Conservation (phyloP, 2,113 vertebrate genomes). For the Rallus limicola region DNA sequence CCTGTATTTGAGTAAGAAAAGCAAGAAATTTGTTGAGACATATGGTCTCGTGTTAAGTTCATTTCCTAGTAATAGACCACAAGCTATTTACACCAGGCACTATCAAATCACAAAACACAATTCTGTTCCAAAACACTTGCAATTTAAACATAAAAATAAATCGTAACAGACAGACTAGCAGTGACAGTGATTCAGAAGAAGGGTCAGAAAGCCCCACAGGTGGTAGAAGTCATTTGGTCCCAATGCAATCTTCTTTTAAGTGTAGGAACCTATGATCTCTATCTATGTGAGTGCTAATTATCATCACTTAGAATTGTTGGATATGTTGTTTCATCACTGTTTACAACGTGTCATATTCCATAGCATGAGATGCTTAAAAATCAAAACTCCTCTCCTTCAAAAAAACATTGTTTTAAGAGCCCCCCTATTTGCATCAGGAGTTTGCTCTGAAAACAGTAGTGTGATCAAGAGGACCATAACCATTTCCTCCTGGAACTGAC, state of each 20-base stretch:
- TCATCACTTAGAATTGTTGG: neutral
- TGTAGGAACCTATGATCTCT: neutral
- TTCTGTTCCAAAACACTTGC: neutral
- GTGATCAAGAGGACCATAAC: neutral
- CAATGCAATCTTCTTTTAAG: neutral
- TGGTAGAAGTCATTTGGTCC: neutral
- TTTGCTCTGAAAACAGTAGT: neutral
- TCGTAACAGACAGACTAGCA: neutral
- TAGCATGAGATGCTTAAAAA: neutral
- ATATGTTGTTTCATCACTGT: neutral
- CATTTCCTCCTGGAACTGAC: neutral
- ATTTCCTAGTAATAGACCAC: neutral
- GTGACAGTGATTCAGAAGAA: neutral
- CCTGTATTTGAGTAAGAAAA: neutral
- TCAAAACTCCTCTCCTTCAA: neutral
- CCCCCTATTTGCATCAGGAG: neutral
- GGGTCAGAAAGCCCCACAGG: neutral
- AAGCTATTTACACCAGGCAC: neutral
- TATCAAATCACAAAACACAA: neutral
- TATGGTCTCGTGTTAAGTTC: neutral
- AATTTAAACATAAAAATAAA: neutral
- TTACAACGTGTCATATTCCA: neutral
- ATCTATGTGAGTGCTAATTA: neutral
- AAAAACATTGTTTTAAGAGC: accelerated
- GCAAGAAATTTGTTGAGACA: neutral